Evolutionary conservation across 2,797 vertebrate species (phyloP), one percentile per base, ranked within the genome.

Genomic region (Sylvia borin): DNA sequence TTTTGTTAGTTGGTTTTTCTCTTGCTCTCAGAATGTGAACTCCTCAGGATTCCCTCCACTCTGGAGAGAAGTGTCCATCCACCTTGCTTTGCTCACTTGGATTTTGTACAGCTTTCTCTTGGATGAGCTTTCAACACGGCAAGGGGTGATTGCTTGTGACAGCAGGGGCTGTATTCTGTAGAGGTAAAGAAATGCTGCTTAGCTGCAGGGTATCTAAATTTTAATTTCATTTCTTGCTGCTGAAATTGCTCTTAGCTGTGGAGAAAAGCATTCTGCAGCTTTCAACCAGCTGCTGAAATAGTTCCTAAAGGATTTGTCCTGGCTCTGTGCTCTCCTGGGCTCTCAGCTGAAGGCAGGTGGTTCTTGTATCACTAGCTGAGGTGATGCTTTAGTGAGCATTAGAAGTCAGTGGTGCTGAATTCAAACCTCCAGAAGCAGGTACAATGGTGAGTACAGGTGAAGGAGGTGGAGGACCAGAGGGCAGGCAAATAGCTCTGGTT

Each of bases 381-480:
- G 16, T 18, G 27, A 7, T 9, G 27, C 90, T 45, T 48, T 36
- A 29, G 66, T 14, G 32, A 75, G 21, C 3, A 32, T 3, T 60
- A 21, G 42, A 25, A 15, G 42, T 55, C 25, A 9, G n/a, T 15
- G 25, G 15, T 6, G 4, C 18, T 4, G 32, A 43, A 22, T 66
- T 54, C 34, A 26, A 43, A 11, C 21, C n/a, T 58, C 13, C 20
- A 54, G 47, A 27, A 4, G 3, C 5, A 3, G 42, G 43, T 19
- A 3, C 17, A 40, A 0, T 0, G 4, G 40, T 36, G 55, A 21
- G 21, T 29, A 2, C 31, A 27, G 29, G 26, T 45, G 38, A 13
- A 42, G 22, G 26, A 32, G 6, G 7, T 8, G 22, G 31, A 61
- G 50, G 51, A 65, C 43, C 40, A 36, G 43, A 36, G 66, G 51